Evolutionary conservation across 53 echinoderm and acorn worm species (phyloP).

Genomic region (Temnopleurus reevesii): DNA sequence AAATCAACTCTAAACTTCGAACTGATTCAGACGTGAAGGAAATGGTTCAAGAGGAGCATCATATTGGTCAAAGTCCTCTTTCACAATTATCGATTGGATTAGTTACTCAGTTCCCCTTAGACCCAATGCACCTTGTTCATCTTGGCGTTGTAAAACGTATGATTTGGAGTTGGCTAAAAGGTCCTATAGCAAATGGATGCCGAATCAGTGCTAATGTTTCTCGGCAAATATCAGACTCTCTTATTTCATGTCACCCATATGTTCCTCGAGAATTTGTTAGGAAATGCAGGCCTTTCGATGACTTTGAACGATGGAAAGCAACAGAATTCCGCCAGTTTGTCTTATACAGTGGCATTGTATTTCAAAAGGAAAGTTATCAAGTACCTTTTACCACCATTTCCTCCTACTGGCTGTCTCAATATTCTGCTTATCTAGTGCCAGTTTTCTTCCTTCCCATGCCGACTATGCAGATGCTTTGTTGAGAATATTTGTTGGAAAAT

Average conservation of each 20-base stretch:
- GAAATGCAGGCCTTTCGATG: not conserved
- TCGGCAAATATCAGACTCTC: slow-evolving; percentile 23
- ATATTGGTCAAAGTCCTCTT: slow-evolving; percentile 55
- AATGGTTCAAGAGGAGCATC: slow-evolving; percentile 51
- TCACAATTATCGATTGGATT: slow-evolving; percentile 50
- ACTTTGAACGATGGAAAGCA: not conserved
- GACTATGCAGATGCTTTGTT: slow-evolving; percentile 66
- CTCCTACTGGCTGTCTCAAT: slow-evolving; percentile 57
- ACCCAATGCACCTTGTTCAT: slow-evolving; percentile 72
- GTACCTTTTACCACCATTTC: slow-evolving; percentile 57
- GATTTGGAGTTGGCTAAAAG: slow-evolving; percentile 67
- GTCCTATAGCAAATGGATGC: slow-evolving; percentile 53
- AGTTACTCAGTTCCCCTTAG: slow-evolving; percentile 63
- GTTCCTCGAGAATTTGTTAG: slow-evolving; percentile 31
- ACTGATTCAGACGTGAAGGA: slow-evolving; percentile 54
- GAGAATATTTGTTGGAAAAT: slow-evolving; percentile 63
- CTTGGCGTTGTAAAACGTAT: slow-evolving; percentile 63
- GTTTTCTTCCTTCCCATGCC: slow-evolving; percentile 17
- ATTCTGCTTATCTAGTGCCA: slow-evolving; percentile 54
- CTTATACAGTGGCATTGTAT: slow-evolving; percentile 10
- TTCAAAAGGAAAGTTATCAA: slow-evolving; percentile 21
- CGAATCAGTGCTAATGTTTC: slow-evolving; percentile 34
- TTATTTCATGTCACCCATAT: slow-evolving; percentile 60
- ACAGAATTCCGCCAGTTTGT: not conserved
- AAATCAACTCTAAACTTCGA: slow-evolving; percentile 37